Evolutionary conservation across 2,888 invertebrate species (phyloP).

Genomic region (Parnassius glacialis): DNA sequence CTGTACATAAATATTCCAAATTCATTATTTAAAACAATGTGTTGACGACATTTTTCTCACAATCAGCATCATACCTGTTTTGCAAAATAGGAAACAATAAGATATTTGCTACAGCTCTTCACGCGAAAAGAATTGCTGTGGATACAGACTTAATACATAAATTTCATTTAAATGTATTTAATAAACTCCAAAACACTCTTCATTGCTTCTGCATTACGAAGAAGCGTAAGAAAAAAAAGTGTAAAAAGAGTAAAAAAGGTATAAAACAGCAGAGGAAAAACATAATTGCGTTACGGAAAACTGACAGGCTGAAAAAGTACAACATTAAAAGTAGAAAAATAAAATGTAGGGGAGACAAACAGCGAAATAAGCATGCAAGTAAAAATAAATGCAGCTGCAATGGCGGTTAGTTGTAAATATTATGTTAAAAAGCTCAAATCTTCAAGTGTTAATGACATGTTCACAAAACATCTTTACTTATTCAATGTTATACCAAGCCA

Average conservation of each 20-base stretch:
- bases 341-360: conserved; percentile 35
- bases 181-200: conserved; percentile 31
- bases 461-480: conserved; percentile 37
- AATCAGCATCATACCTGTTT: too few species aligned
- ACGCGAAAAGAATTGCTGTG: conserved; percentile 72
- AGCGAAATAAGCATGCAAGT: conserved; percentile 38
- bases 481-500: conserved; percentile 73
- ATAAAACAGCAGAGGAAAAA: conserved; percentile 33
- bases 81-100: neutral
- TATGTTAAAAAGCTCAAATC: conserved; percentile 52
- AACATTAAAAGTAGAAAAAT: conserved; percentile 30
- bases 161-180: conserved; percentile 16
- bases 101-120: conserved; percentile 42
- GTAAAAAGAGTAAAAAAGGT: conserved; percentile 31
- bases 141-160: conserved; percentile 39
- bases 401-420: conserved; percentile 45
- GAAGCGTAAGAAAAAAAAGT: conserved; percentile 50
- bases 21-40: too few species aligned
- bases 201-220: conserved; percentile 77
- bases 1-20: too few species aligned
- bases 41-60: too few species aligned
- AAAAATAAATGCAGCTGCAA: conserved; percentile 72
- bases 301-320: conserved; percentile 40
- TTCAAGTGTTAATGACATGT: conserved; percentile 51
- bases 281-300: conserved; percentile 37